Base-by-base conservation (phyloP, 2,113 vertebrate genomes). In the Plestiodon gilberti region DNA sequence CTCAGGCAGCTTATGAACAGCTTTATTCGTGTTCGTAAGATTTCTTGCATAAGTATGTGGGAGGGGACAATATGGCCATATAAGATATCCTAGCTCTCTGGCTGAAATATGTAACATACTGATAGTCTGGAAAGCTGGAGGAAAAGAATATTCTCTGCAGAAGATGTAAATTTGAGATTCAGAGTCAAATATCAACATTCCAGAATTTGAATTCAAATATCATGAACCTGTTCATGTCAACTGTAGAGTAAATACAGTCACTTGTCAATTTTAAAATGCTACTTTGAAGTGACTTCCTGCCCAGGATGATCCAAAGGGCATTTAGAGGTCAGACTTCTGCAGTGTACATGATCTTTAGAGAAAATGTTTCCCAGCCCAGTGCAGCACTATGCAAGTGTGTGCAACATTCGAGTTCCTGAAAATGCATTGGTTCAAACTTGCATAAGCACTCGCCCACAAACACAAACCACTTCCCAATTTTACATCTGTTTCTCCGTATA, bases 1-100 rank as follows among this genome's bases (percentile, higher is more conserved):
- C 75, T 75, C 43, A 81, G 64, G n/a, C 71, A 75, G 78, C 25
- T 81, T 73, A 75, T 65, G 78, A 55, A 87, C 78, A 75, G 69
- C 33, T 88, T 78, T 65, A 70, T 38, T 88, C 67, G 15, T 52
- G 17, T 79, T 28, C 79, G n/a, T 15, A n/a, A 43, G n/a, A 84
- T 38, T 80, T 33, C 35, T 80, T 25, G 62, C 61, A 75, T 67
- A 57, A 73, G 77, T 40, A 55, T 78, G 86, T 80, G 70, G 69
- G 69, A 79, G 81, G 55, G 33, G 78, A 64, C 67, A 62, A 80
- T 81, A 62, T 80, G 40, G 78, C 69, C 70, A 75, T 38, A 75
- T 74, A 87, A 81, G 22, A 64, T 38, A 28, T 73, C 23, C 59
- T 55, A 81, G n/a, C 25, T 75, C 85, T 64, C 78, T n/a, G n/a